Percentiles rank a stretch among this genome's conserved stretches.
Evolutionary conservation across 2,797 vertebrate genomes (phyloP).

Genomic region (Dryobates pubescens): DNA sequence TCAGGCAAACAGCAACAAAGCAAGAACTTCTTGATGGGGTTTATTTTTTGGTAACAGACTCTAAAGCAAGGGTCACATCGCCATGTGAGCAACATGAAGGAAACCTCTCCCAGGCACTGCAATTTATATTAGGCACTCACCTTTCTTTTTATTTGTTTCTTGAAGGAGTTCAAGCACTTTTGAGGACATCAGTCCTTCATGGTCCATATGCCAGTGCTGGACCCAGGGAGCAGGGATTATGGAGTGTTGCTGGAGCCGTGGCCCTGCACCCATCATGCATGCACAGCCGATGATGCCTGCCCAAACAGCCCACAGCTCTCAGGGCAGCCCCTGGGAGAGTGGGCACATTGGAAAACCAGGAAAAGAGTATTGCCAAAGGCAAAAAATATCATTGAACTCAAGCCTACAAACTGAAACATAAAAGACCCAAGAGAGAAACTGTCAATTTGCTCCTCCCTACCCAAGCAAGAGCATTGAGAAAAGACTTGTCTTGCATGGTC

Average conservation of each 20-base stretch:
- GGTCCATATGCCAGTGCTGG: background rate
- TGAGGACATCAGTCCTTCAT: background rate
- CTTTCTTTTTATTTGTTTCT: background rate
- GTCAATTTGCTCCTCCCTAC: background rate
- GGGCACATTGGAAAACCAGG: background rate
- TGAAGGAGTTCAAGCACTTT: background rate
- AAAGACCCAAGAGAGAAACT: background rate
- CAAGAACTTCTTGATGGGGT: background rate
- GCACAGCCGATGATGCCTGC: background rate
- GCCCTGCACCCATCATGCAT: background rate
- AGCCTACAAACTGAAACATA: background rate
- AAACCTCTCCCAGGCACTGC: background rate
- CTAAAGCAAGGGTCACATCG: background rate
- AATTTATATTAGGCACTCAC: background rate
- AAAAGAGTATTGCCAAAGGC: background rate
- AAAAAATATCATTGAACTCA: background rate
- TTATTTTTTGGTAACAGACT: background rate
- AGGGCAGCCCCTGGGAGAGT: background rate
- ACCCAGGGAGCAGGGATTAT: background rate
- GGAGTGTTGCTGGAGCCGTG: fast-evolving
- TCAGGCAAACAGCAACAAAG: background rate
- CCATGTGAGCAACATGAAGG: fast-evolving
- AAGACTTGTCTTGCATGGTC: background rate
- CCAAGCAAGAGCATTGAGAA: background rate
- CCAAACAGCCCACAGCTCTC: background rate